Evolutionary conservation across 1,140 invertebrate species (phyloP), one percentile per base, ranked within the genome.

Genomic region (Teleopsis dalmanni): DNA sequence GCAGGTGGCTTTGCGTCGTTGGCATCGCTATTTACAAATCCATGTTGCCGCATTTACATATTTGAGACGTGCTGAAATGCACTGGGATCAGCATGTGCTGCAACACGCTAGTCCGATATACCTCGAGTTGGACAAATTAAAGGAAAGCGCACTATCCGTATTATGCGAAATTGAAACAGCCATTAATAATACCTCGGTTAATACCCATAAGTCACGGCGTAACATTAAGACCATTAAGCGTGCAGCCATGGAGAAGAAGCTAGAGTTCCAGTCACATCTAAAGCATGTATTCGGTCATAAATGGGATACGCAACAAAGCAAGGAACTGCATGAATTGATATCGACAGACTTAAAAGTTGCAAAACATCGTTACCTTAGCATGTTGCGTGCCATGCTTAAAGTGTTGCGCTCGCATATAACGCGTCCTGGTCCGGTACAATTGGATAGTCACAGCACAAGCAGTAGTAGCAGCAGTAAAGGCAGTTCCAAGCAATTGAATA

Each of bases 21-120:
- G 52, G 11, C 61, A 65, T 43, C 50, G 53, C 10, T 58, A 65
- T 21, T 16, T 65, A 23, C 62, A 65, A n/a, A 51, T 59, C 11
- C 65, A 62, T 11, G 60, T 62, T 27, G 62, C 56, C 21, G 48
- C 55, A 19, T 65, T 65, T 8, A 58, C 55, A 22, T 65, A 65
- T 35, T 18, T 65, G 29, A 52, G 52, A 2, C 55, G 59, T 36
- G 50, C 53, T 3, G 54, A 62, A 36, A 18, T 60, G 2, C 48
- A 62, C 38, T 62, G 40, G 36, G 62, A 65, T 45, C 45, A 43
- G 11, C 31, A 43, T 14, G 47, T 50, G 2, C 10, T 49, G 55
- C 23, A 27, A 41, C 6, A 43, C 47, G 33, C 59, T 47, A 45
- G 43, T 27, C 16, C 47, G 18, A 9, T 40, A 56, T 49, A 58